Base-by-base conservation (phyloP, 1,140 invertebrate species). In the Microvelia longipes region DNA sequence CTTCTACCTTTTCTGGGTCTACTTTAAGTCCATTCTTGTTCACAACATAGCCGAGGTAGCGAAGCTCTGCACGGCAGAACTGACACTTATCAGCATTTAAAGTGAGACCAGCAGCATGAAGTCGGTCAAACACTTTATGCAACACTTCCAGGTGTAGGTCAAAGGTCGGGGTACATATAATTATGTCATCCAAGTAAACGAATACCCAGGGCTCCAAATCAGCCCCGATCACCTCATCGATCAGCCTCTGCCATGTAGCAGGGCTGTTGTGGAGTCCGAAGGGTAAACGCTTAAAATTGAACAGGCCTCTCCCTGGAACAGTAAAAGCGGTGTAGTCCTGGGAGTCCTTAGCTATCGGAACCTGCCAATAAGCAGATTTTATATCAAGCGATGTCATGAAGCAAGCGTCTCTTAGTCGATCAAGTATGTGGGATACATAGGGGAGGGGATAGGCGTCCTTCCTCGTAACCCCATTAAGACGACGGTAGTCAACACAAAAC, bases 401-500 rank as follows among this genome's bases (percentile, higher is more conserved):
- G 0, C 71, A 67, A 0, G 77, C 77, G 5, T 74, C 73, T 1
- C 76, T 35, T 0, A 81, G 67, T 66, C 1, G 76, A 74, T 11
- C 78, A 50, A 2, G 11, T 13, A 64, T 64, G 62, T 64, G 15
- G 15, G 15, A 15, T 14, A 64, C 25, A 15, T 26, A 24, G 5
- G 62, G 62, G 62, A 64, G 62, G 24, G 74, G 73, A 25, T 76
- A 75, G 0, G 75, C 70, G 28, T 79, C 78, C 15, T 73, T 72
- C 2, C 72, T 73, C 0, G 79, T 83, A 0, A 79, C 72, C 0
- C 68, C 50, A 71, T 85, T 85, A 0, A 85, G 62, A 61, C 66
- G n/a, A 11, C 80, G 66, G 67, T 76, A 81, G 72, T 84, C 81
- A 0, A 84, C 71, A 69, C 81, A 83, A 69, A 84, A 82, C 19